Base-by-base conservation (phyloP, 2,888 invertebrate genomes). In the Cryptops parisi region DNA sequence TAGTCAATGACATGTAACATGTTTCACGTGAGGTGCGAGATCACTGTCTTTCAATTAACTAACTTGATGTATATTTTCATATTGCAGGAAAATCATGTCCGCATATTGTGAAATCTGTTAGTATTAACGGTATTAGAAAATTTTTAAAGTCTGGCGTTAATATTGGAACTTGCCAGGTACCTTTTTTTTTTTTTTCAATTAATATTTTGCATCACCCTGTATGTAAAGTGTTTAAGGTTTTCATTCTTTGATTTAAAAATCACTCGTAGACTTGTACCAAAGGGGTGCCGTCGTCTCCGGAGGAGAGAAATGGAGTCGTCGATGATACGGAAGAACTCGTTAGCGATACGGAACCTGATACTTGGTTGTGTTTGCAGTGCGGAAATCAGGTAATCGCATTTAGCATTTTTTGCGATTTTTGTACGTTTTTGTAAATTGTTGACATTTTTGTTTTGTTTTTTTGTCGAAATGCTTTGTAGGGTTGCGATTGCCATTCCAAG, bases 331-430 rank as follows among this genome's bases (percentile, higher is more conserved):
- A 55, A 23, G n/a, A n/a, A n/a, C n/a, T n/a, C n/a, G n/a, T n/a
- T n/a, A n/a, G n/a, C n/a, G 41, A 55, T 23, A 55, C 17, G 19
- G 44, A 41, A 21, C 54, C 49, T 39, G 55, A 47, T 47, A 49
- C 62, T 22, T 86, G 84, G 84, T 75, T 89, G 70, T 90, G 89
- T 64, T 70, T 89, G 56, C 79, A 80, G 58, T 90, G 89, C 68
- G 88, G 84, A 2, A 71, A 80, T 43, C 81, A 46, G 38, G 55
- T 55, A 50, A 51, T 3, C n/a, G n/a, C n/a, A n/a, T n/a, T n/a
- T n/a, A n/a, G n/a, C n/a, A n/a, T n/a, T n/a, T n/a, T n/a, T n/a
- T n/a, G n/a, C n/a, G 17, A 17, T 51, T 52, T 22, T 46, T 25
- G 19, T 4, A 24, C 25, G 2, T n/a, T 15, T 21, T 46, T 23